phyloP scores from a whole-genome alignment of 2,113 vertebrate genomes.

The Edolisoma coerulescens region DNA sequence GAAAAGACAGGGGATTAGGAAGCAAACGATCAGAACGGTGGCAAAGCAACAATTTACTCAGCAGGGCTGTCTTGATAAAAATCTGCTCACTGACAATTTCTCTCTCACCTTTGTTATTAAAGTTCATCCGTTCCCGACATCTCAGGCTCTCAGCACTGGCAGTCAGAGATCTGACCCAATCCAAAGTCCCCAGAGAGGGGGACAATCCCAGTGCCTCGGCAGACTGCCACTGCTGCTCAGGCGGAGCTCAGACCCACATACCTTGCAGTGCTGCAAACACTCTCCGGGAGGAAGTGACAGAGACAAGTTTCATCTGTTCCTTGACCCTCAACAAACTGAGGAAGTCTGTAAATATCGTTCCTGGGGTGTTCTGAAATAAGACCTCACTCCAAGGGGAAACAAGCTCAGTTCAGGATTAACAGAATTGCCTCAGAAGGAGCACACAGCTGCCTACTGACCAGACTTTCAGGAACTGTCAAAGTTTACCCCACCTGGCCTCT shows the following conservation, averaged over 20 bases:
- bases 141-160: background rate
- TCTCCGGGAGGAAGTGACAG: background rate
- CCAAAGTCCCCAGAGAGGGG: background rate
- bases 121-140: background rate
- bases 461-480: background rate
- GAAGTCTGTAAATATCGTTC: background rate
- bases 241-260: background rate
- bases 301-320: background rate
- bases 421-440: background rate
- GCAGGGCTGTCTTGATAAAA: background rate
- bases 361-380: background rate
- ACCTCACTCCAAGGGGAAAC: background rate
- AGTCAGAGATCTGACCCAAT: background rate
- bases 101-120: slow-evolving; percentile 27
- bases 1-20: slow-evolving; percentile 33
- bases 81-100: background rate
- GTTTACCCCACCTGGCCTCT: background rate
- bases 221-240: background rate
- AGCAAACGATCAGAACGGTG: background rate
- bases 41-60: slow-evolving; percentile 49
- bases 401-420: background rate
- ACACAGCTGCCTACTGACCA: background rate
- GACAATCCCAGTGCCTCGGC: background rate
- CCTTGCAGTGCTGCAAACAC: background rate
- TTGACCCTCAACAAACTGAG: background rate